Percentiles rank a stretch among this genome's conserved stretches.
phyloP scores from a whole-genome alignment of 2,888 invertebrate genomes.

The Hypsopygia costalis region DNA sequence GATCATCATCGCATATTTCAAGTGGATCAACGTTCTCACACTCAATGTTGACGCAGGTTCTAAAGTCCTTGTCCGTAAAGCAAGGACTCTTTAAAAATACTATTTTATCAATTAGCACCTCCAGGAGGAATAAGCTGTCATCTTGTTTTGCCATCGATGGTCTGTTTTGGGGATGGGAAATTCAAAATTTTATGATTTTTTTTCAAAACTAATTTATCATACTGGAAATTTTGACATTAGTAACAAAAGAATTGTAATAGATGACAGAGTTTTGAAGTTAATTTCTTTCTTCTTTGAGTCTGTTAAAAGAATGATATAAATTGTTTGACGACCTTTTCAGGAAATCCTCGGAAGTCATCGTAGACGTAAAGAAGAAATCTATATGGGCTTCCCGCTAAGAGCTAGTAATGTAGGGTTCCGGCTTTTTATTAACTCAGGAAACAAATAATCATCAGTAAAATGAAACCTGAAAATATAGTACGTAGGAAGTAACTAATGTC shows the following conservation, averaged over 20 bases:
- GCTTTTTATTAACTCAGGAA: too few relatives aligned
- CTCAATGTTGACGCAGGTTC: conserved; percentile 82
- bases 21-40: conserved; percentile 80
- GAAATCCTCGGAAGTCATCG: too few relatives aligned
- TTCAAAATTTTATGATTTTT: conserved; percentile 30
- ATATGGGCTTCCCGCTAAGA: too few relatives aligned
- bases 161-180: conserved; percentile 53
- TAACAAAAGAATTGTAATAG: conserved; percentile 33
- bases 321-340: too few relatives aligned
- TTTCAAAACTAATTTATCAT: conserved; percentile 23
- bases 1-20: conserved; percentile 82
- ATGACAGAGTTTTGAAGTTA: neutral
- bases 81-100: conserved; percentile 60
- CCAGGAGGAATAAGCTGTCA: conserved; percentile 82
- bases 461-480: too few relatives aligned
- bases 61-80: conserved; percentile 67
- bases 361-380: too few relatives aligned
- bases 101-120: conserved; percentile 81
- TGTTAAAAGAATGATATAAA: too few relatives aligned
- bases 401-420: too few relatives aligned
- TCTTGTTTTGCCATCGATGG: conserved; percentile 62
- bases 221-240: conserved; percentile 35
- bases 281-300: neutral
- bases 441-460: too few relatives aligned
- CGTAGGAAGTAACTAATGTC: too few relatives aligned